Evolutionary conservation across 2,797 vertebrate genomes (phyloP).

Genomic region (Otolemur crassicaudatus): DNA sequence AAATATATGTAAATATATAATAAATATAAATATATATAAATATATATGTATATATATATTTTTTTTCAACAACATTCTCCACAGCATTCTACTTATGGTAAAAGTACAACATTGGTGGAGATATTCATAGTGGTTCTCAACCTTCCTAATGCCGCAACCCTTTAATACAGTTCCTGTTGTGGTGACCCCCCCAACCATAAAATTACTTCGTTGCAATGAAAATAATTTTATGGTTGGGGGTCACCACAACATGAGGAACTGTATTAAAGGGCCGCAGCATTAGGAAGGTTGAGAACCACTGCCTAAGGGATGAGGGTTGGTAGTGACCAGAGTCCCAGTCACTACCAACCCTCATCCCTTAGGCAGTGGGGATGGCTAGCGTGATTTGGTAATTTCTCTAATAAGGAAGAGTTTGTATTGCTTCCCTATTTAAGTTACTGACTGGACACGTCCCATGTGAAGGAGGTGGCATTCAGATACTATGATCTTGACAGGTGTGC

Average conservation of each 20-base stretch:
- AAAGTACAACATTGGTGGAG: background rate
- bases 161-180: too few species aligned
- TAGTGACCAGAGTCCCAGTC: background rate
- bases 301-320: background rate
- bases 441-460: background rate
- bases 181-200: too few species aligned
- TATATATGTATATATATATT: too few species aligned
- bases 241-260: too few species aligned
- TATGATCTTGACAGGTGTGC: background rate
- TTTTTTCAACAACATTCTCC: background rate
- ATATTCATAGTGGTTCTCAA: background rate
- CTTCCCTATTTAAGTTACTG: background rate
- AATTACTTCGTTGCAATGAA: too few species aligned
- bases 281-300: too few species aligned
- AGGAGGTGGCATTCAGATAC: background rate
- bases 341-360: too few species aligned
- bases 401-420: background rate
- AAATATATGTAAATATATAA: too few species aligned
- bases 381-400: background rate
- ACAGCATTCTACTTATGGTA: accelerated
- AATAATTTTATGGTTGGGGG: too few species aligned
- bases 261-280: too few species aligned
- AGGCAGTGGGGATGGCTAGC: background rate
- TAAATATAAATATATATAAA: too few species aligned
- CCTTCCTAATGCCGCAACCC: too few species aligned